A percentile compares a stretch with the other conserved stretches of the same genome.
phyloP scores from a whole-genome alignment of 2,113 vertebrate genomes.

The Thomomys bottae region DNA sequence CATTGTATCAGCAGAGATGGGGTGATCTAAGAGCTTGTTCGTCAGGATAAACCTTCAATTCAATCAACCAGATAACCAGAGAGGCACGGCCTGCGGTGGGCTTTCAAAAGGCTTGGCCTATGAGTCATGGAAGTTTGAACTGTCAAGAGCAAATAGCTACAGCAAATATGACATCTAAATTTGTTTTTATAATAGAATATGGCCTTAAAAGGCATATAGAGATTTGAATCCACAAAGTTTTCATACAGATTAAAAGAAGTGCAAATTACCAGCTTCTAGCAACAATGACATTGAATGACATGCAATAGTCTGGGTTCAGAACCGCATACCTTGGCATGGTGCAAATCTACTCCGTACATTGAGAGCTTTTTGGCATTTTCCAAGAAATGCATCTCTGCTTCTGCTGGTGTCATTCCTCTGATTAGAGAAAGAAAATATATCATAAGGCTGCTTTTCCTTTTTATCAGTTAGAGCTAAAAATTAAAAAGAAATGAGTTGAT shows the following conservation, averaged over 20 bases:
- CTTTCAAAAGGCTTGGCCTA: not conserved
- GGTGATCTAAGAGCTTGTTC: not conserved
- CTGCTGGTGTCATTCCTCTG: slow-evolving; percentile 98
- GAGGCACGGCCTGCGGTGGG: not conserved
- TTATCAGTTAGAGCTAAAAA: not conserved
- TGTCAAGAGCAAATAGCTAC: not conserved
- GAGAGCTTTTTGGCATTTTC: slow-evolving; percentile 99
- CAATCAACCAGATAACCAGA: not conserved
- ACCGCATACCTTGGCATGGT: slow-evolving; percentile 94
- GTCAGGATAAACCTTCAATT: not conserved
- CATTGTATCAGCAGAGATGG: not conserved
- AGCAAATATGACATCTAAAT: not conserved
- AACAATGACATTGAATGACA: not conserved
- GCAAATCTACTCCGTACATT: slow-evolving; percentile 98
- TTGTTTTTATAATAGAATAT: not conserved
- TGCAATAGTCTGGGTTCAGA: not conserved
- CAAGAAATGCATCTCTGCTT: slow-evolving; percentile 97
- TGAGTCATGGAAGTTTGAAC: not conserved
- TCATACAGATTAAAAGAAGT: not conserved
- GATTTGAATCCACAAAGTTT: not conserved
- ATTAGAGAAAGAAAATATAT: slow-evolving; percentile 25
- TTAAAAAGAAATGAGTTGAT: not conserved
- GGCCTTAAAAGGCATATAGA: not conserved
- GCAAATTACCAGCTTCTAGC: not conserved
- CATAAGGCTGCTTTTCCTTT: not conserved